Evolutionary conservation across 2,113 vertebrate genomes (phyloP), one percentile per base, ranked within the genome.

Genomic region (Gobio gobio): DNA sequence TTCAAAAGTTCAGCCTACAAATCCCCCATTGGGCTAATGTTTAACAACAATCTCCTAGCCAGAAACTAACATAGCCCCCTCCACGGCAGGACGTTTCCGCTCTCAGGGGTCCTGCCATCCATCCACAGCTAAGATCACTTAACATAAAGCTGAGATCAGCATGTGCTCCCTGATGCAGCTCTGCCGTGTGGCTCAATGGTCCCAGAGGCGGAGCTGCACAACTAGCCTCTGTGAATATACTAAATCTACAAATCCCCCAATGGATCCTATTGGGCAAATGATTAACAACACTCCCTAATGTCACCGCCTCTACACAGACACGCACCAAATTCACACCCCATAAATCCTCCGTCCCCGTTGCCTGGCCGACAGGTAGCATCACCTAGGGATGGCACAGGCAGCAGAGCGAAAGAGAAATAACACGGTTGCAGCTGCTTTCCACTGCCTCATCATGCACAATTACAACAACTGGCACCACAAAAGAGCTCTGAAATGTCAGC

Each of bases 231-330:
- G 20, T 51, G 18, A 68, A 72, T 16, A 14, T 18, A 22, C 26
- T 81, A 8, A 14, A 70, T 24, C 26, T 22, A 59, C 29, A 56
- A 54, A 56, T 72, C 33, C 66, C 29, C 20, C 10, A 66, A 26
- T 54, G 79, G 63, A 68, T 80, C 43, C 78, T 80, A 80, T 64
- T 64, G 59, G 78, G 59, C 45, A 82, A 33, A 56, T 84, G 76
- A 87, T 83, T 87, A 80, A 87, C 83, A 72, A 73, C 75, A 22
- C 63, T 29, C 59, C 59, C 43, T 79, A 80, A 80, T 84, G 47
- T 75, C 20, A 4, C 58, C 54, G 10, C 81, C 64, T 84, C 43
- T 54, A 78, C 36, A 82, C 72, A 86, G 56, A 56, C 47, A 77
- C 26, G 18, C 1, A 56, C 74, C 74, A 77, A 56, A 85, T 63